Base-by-base conservation (phyloP, 2,888 invertebrate genomes). In the Calameuta idolon region DNA sequence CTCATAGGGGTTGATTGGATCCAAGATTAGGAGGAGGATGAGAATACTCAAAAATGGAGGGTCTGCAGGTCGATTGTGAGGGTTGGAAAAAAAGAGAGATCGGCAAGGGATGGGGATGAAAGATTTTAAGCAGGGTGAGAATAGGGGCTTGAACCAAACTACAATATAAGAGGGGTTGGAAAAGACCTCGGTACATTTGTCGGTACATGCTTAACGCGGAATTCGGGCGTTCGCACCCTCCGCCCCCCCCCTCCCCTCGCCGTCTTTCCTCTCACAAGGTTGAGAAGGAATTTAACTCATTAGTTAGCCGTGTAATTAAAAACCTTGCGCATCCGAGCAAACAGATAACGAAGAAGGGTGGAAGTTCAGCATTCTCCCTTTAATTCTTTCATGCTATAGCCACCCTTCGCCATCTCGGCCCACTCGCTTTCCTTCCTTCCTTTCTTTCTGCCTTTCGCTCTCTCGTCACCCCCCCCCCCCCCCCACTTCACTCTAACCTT, bases 221-320 rank as follows among this genome's bases (percentile, higher is more conserved):
- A 74, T 74, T 74, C 35, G 33, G 35, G 34, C 23, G 37, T 55
- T 40, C 75, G 75, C 74, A 75, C 69, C 75, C 55, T 69, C 78
- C 80, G 79, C 81, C 79, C 82, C 81, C 78, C 78, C 81, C 74
- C 80, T 77, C 79, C 80, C 75, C 78, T 78, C 80, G 77, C 79
- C 76, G 77, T 55, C 55, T 55, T 55, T 9, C 23, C 55, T 9
- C 55, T 55, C 23, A 1, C 55, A 55, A 74, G 75, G 83, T 86
- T 84, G 85, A 85, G 84, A 87, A 89, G 86, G 87, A 89, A 89
- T 90, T 88, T 86, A 84, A 85, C 87, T 88, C 87, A 88, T 88
- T 89, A 89, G 87, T 87, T 88, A 87, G 86, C 87, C 85, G 83
- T 85, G 89, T 88, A 90, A 90, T 90, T 90, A 90, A 90, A 90